Base-by-base conservation (phyloP, 2,888 invertebrate species). In the Melanotus villosus region DNA sequence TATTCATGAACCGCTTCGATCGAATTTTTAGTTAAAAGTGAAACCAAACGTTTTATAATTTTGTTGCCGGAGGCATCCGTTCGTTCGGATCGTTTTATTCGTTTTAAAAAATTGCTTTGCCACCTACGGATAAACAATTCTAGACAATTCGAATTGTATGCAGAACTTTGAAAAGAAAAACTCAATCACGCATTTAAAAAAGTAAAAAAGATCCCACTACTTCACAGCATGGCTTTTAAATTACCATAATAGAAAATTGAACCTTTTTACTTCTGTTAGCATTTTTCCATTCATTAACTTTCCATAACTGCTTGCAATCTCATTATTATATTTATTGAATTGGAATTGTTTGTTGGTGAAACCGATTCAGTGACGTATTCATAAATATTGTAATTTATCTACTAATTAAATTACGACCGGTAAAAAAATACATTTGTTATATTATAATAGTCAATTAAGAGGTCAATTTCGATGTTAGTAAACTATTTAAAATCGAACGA, bases 81-180 rank as follows among this genome's bases (percentile, higher is more conserved):
- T 7, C 7, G 26, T 7, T 26, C 4, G 4, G 26, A 26, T 26
- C 7, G 7, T n/a, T n/a, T 3, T 26, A 26, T 7, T 16, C 12
- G 38, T 57, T 38, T 38, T 57, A n/a, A 9, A n/a, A 58, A 58
- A 58, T 26, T 41, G 41, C 14, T 58, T 58, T 41, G 38, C 56
- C 58, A 14, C 43, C 58, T 16, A 36, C 30, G 38, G 26, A 58
- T 16, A 58, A 19, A 41, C 58, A n/a, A n/a, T n/a, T n/a, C n/a
- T n/a, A n/a, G n/a, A n/a, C n/a, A n/a, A n/a, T n/a, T n/a, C n/a
- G n/a, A n/a, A n/a, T n/a, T n/a, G n/a, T n/a, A n/a, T n/a, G n/a
- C n/a, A n/a, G n/a, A n/a, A 56, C 54, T 36, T 7, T 43, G 18
- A 16, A 43, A 19, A 43, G 9, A 10, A 18, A 43, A 16, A 19